Conservation (phyloP, 2,888 invertebrate genomes). For the Hipparchia sbordonii region DNA sequence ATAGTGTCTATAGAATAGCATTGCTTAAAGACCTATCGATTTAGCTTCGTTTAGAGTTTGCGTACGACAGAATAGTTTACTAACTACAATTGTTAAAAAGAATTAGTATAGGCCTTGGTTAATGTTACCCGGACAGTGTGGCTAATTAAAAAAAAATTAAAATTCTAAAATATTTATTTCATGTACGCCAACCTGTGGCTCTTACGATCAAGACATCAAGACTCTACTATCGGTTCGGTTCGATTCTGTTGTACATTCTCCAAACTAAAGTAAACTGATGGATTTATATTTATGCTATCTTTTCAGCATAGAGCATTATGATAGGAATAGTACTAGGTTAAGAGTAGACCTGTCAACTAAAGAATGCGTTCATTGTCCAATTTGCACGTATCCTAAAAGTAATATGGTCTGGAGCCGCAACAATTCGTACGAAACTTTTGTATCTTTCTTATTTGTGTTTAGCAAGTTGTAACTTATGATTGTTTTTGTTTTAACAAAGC, state of each 20-base stretch:
- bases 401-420: not conserved
- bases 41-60: too few relatives aligned
- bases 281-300: not conserved
- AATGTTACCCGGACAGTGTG: not conserved
- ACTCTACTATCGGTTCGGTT: too few relatives aligned
- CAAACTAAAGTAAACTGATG: too few relatives aligned
- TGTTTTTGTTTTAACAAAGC: constrained; percentile 51
- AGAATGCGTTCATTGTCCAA: not conserved
- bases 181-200: too few relatives aligned
- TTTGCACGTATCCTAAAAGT: not conserved
- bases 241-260: too few relatives aligned
- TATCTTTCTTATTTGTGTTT: not conserved
- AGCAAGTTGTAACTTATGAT: not conserved
- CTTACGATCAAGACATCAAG: too few relatives aligned
- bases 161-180: too few relatives aligned
- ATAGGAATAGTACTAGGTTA: not conserved
- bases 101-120: not conserved
- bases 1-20: too few relatives aligned
- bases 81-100: too few relatives aligned
- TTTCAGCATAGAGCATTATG: not conserved
- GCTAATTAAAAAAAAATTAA: too few relatives aligned
- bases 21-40: too few relatives aligned
- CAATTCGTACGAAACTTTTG: not conserved
- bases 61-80: too few relatives aligned
- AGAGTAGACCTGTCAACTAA: not conserved